phyloP scores from a whole-genome alignment of 2,888 invertebrate species.

The Xestia c-nigrum region DNA sequence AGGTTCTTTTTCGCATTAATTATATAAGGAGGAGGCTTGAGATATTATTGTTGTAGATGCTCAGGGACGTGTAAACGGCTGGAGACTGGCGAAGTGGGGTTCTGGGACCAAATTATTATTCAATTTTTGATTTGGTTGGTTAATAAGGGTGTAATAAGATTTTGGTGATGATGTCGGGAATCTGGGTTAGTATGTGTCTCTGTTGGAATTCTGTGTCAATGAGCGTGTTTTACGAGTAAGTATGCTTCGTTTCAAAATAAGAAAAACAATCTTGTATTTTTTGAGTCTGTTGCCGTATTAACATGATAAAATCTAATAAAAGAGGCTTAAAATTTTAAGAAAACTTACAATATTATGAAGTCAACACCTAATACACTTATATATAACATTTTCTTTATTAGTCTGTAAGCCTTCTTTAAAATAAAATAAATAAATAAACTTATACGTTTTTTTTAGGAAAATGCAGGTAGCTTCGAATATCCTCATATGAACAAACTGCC shows the following conservation, averaged over 20 bases:
- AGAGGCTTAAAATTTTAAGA: too few relatives aligned
- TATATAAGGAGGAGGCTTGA: conserved; percentile 62
- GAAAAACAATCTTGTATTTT: too few relatives aligned
- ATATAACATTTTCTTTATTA: too few relatives aligned
- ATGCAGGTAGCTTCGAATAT: neutral
- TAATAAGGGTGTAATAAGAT: conserved; percentile 35
- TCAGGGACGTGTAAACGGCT: conserved; percentile 60
- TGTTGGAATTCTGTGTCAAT: conserved; percentile 8
- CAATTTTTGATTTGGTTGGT: conserved; percentile 23
- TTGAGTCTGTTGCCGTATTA: too few relatives aligned
- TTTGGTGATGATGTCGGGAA: neutral
- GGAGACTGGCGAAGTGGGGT: conserved; percentile 39
- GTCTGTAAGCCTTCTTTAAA: too few relatives aligned
- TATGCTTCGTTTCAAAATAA: neutral
- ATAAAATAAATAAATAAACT: too few relatives aligned
- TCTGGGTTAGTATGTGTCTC: conserved; percentile 1
- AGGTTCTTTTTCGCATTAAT: conserved; percentile 66
- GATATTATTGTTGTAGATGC: conserved; percentile 59
- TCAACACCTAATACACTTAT: too few relatives aligned
- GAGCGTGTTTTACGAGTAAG: neutral
- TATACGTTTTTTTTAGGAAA: neutral
- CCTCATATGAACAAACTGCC: conserved; percentile 8
- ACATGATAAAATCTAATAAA: too few relatives aligned
- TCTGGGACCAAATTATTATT: conserved; percentile 30
- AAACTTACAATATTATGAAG: too few relatives aligned